Evolutionary conservation across 1,140 invertebrate genomes (phyloP), one percentile per base, ranked within the genome.

Genomic region (Lycorma delicatula): DNA sequence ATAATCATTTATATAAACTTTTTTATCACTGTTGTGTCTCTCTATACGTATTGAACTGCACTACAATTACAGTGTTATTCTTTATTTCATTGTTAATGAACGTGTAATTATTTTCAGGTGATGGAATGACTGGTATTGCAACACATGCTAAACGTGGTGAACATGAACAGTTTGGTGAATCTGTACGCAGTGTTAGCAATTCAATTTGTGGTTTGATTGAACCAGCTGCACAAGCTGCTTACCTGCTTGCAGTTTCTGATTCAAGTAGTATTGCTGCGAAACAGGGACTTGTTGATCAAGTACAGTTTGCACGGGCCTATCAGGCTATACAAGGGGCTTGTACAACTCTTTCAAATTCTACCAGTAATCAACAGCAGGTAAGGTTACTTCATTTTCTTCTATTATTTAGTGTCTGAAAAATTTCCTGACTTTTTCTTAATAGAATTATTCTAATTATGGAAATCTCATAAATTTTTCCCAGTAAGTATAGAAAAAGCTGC

Each of bases 131-230:
- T 0, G 93, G 93, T 11, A 97, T 98, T 70, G 92, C 93, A 3
- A 89, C 88, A 64, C 84, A 90, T 66, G 93, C 94, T 1, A 93
- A 95, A 70, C 83, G 87, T 60, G 86, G 85, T 1, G 88, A 95
- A 61, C 83, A 89, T 67, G 87, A 93, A 60, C 81, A 86, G 54
- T 96, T 98, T 74, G 84, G 87, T n/a, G 80, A 86, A 58, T 83
- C 90, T 9, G 91, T 97, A 1, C 81, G 83, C 57, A 83, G 81
- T 41, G 93, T 93, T 3, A 89, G 91, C 7, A 78, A 81, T 38
- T 88, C 92, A 1, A 91, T 98, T 41, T 94, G 91, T 69, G 90
- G 89, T 1, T 73, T 98, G 2, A 86, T 96, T n/a, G 93, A 98
- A 75, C 88, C 90, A 55, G 86, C 93, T 4, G 91, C 92, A 12